These are phyloP conservation scores for Rousettus leschenaultii DNA, from an alignment of 2,113 vertebrate species.

Conservation along the genomic window DNA sequence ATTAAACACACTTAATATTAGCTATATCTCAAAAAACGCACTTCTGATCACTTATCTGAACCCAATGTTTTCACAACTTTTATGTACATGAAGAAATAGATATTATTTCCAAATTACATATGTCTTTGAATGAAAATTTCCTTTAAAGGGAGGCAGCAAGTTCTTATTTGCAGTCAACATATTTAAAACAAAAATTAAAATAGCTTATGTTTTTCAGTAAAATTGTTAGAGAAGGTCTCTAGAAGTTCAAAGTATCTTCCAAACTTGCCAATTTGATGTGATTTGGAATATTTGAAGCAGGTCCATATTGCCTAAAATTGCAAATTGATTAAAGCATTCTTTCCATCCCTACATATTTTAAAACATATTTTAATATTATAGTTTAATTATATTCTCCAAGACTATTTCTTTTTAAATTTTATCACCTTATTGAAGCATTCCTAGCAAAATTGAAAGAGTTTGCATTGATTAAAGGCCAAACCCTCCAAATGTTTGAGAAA, in stretches of 20 bases:
- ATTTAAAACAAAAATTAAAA: slow-evolving; percentile 58
- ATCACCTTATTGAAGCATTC: not conserved
- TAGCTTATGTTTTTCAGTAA: slow-evolving; percentile 45
- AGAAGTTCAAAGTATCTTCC: not conserved
- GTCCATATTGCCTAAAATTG: not conserved
- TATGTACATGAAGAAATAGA: not conserved
- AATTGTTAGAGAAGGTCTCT: not conserved
- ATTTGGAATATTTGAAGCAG: not conserved
- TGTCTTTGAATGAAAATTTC: not conserved
- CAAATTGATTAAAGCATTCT: slow-evolving; percentile 28
- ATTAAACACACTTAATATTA: not conserved
- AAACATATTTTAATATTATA: not conserved
- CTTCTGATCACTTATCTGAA: not conserved
- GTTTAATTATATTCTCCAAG: not conserved
- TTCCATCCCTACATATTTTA: not conserved
- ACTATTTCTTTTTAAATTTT: slow-evolving; percentile 4
- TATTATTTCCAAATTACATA: not conserved
- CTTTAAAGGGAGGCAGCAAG: not conserved
- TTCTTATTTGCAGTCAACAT: slow-evolving; percentile 29
- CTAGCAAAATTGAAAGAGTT: not conserved
- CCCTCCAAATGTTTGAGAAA: not conserved
- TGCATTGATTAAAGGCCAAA: not conserved
- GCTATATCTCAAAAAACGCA: not conserved
- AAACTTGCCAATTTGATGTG: not conserved
- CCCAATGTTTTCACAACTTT: not conserved